These are phyloP conservation scores for Andrena marginata DNA, from an alignment of 2,888 invertebrate species.

Conservation along the genomic window DNA sequence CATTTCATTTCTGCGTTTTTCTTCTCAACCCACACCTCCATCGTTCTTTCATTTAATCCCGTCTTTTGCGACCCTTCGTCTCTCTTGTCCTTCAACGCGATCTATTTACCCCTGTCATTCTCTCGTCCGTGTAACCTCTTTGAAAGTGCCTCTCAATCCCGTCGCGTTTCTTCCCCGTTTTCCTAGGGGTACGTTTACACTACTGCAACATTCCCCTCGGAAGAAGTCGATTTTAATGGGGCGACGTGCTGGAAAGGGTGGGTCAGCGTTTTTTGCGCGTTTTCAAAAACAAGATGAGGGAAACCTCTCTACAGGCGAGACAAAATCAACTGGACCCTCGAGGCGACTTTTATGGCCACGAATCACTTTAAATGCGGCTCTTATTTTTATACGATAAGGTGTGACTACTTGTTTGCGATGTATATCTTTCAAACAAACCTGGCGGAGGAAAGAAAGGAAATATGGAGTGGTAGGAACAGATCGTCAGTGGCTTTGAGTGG, in stretches of 20 bases:
- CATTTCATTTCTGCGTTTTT: conserved; percentile 23
- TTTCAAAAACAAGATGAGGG: background rate
- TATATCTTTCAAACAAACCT: too few species aligned
- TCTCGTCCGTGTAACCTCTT: conserved; percentile 9
- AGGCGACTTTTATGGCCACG: too few species aligned
- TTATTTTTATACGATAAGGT: too few species aligned
- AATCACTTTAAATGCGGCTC: too few species aligned
- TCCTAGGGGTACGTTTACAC: conserved; percentile 26
- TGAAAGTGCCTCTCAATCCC: conserved; percentile 3
- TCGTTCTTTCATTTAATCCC: conserved; percentile 39
- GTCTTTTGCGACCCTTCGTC: conserved; percentile 9
- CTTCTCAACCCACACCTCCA: background rate
- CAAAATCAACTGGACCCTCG: too few species aligned
- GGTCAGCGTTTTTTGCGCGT: background rate
- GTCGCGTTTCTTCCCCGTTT: conserved; percentile 17
- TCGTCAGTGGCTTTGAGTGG: too few species aligned
- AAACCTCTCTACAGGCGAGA: background rate
- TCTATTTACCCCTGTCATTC: conserved; percentile 47
- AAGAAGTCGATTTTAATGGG: conserved; percentile 11
- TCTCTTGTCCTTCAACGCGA: conserved; percentile 5
- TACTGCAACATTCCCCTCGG: background rate
- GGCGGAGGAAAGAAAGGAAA: too few species aligned
- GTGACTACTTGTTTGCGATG: too few species aligned
- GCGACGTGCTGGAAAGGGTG: background rate
- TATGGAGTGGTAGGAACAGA: too few species aligned